A percentile compares a stretch with the other conserved stretches of the same genome.
These are phyloP conservation scores for Parnassius apollo DNA, from an alignment of 2,888 invertebrate genomes.

Conservation along the genomic window DNA sequence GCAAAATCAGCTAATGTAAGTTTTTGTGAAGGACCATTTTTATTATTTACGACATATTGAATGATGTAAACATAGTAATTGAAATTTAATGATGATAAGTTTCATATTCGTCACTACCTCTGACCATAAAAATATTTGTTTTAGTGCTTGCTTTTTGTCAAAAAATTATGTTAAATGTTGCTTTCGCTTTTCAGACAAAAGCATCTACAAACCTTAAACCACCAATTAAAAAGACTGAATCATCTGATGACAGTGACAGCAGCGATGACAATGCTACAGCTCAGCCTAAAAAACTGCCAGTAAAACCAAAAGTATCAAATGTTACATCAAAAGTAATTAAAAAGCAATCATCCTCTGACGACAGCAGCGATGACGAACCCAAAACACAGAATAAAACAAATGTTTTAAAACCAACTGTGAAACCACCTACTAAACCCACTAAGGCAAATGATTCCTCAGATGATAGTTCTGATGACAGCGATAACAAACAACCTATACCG, in stretches of 20 bases:
- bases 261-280: slow-evolving; percentile 55
- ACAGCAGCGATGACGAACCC: slow-evolving; percentile 46
- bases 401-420: slow-evolving; percentile 25
- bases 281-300: slow-evolving; percentile 42
- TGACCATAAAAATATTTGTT: slow-evolving; percentile 33
- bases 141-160: not conserved
- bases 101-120: slow-evolving; percentile 72
- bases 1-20: slow-evolving; percentile 34
- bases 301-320: slow-evolving; percentile 42
- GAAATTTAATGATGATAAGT: slow-evolving; percentile 47
- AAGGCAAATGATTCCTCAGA: slow-evolving; percentile 54
- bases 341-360: slow-evolving; percentile 49
- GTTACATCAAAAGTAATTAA: slow-evolving; percentile 39
- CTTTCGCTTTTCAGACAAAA: slow-evolving; percentile 31
- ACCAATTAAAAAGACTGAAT: slow-evolving; percentile 55
- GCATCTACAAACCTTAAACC: slow-evolving; percentile 41
- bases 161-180: not conserved
- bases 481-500: slow-evolving; percentile 53
- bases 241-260: slow-evolving; percentile 54
- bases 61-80: slow-evolving; percentile 53
- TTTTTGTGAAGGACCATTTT: slow-evolving; percentile 9
- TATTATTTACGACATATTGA: slow-evolving; percentile 1
- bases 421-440: slow-evolving; percentile 30
- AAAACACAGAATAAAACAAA: slow-evolving; percentile 34
- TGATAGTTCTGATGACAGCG: slow-evolving; percentile 55